phyloP scores from a whole-genome alignment of 2,888 invertebrate genomes.

The Caenorhabditis sulstoni region DNA sequence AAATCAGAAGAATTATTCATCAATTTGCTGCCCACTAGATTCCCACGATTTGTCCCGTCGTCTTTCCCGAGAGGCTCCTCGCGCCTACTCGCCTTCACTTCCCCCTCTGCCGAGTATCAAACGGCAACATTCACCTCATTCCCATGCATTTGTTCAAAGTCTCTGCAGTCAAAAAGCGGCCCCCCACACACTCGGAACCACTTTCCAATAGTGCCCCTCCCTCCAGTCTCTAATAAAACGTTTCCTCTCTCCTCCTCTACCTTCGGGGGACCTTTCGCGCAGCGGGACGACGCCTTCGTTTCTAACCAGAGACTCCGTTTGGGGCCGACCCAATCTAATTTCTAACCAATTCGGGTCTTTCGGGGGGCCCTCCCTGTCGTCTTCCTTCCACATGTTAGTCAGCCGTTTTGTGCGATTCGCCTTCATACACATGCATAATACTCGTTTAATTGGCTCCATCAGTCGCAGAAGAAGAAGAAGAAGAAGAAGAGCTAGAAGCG shows the following conservation, averaged over 20 bases:
- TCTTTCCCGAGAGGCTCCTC: conserved; percentile 20
- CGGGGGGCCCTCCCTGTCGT: conserved; percentile 46
- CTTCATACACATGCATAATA: conserved; percentile 1
- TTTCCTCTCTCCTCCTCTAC: too few relatives aligned
- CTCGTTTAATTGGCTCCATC: conserved; percentile 38
- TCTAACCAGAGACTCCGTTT: conserved; percentile 27
- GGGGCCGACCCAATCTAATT: conserved; percentile 45
- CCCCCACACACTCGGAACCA: not conserved
- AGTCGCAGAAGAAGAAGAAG: not conserved
- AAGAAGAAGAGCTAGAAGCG: not conserved
- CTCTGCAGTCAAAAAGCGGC: not conserved
- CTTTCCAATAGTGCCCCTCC: conserved; percentile 15
- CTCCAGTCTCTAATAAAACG: conserved; percentile 38
- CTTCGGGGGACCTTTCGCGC: conserved; percentile 8
- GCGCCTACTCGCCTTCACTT: conserved; percentile 47
- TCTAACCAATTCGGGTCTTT: conserved; percentile 38
- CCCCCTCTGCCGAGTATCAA: conserved; percentile 24
- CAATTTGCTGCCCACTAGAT: conserved; percentile 41
- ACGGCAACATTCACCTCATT: conserved; percentile 37
- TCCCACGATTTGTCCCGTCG: conserved; percentile 52
- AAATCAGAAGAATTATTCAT: conserved; percentile 52
- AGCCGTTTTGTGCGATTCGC: conserved; percentile 41
- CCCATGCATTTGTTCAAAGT: conserved; percentile 35
- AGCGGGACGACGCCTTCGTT: conserved; percentile 13
- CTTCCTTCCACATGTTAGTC: conserved; percentile 37